phyloP scores from a whole-genome alignment of 2,113 vertebrate species.

The Oreochromis spilurus region DNA sequence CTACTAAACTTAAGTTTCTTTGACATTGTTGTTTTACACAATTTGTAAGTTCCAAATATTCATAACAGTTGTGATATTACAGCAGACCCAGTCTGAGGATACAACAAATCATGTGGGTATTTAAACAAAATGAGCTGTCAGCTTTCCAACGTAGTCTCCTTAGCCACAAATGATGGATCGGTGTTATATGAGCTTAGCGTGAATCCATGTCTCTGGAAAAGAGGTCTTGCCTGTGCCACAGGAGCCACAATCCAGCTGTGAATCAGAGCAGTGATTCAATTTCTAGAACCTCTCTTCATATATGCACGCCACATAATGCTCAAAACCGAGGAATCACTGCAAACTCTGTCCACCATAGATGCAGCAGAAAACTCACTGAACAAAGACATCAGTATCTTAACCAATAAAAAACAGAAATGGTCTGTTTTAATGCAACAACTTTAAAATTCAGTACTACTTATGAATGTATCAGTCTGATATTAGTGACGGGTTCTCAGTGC shows the following conservation, averaged over 20 bases:
- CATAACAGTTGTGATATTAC: background rate
- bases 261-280: constrained; percentile 38
- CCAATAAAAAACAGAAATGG: background rate
- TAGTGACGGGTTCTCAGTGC: background rate
- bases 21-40: background rate
- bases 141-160: constrained; percentile 15
- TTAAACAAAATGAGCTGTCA: background rate
- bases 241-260: constrained; percentile 4
- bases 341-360: background rate
- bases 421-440: background rate
- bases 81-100: background rate
- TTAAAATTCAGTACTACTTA: background rate
- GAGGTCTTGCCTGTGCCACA: background rate
- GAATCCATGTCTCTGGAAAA: constrained; percentile 44
- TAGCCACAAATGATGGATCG: background rate
- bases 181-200: constrained; percentile 28
- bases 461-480: background rate
- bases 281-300: background rate
- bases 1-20: background rate
- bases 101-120: background rate
- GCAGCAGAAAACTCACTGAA: background rate
- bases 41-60: background rate
- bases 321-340: background rate
- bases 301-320: background rate
- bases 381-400: background rate